phyloP scores from a whole-genome alignment of 2,797 vertebrate genomes.

The Morelia viridis region DNA sequence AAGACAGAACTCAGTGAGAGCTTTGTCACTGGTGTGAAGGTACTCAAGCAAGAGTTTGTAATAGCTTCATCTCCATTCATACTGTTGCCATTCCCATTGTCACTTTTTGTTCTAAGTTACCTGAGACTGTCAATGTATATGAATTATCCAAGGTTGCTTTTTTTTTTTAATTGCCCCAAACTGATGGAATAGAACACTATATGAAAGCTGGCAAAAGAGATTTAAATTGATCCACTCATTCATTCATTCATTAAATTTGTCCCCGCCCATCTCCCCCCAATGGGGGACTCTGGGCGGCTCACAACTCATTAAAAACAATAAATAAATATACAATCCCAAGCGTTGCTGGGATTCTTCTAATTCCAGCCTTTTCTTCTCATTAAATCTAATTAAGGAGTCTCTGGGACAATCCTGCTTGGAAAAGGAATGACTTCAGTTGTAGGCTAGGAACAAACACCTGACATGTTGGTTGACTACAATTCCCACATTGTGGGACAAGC shows the following conservation, averaged over 20 bases:
- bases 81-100: not conserved
- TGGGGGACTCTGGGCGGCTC: no score
- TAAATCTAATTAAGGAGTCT: not conserved
- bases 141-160: not conserved
- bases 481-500: not conserved
- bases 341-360: not conserved
- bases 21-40: accelerated
- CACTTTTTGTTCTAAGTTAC: not conserved
- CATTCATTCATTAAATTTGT: no score
- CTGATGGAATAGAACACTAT: not conserved
- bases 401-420: not conserved
- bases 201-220: not conserved
- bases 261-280: no score
- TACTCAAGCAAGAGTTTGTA: not conserved
- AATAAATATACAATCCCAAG: no score
- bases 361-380: not conserved
- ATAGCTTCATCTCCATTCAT: not conserved
- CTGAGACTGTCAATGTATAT: not conserved
- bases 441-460: not conserved
- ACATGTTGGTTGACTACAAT: not conserved
- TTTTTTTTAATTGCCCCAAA: not conserved
- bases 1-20: accelerated
- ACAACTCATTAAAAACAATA: no score
- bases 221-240: not conserved
- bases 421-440: not conserved